Percentiles rank a stretch among this genome's conserved stretches.
These are phyloP conservation scores for Toxostoma redivivum DNA, from an alignment of 2,113 vertebrate genomes.

Conservation along the genomic window DNA sequence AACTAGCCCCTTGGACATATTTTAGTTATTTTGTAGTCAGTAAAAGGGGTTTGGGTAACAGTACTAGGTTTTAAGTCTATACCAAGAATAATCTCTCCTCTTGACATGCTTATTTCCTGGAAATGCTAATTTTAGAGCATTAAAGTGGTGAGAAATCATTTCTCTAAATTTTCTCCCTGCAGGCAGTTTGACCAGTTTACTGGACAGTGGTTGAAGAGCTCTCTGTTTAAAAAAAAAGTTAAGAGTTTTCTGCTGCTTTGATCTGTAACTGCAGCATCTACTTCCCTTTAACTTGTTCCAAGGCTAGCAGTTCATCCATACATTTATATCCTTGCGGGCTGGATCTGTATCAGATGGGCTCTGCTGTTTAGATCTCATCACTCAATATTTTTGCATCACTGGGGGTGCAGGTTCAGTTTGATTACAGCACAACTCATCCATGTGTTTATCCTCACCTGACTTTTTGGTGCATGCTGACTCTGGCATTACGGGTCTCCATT, in stretches of 20 bases:
- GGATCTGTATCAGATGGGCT: neutral
- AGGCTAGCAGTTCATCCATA: constrained; percentile 12
- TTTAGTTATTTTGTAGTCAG: neutral
- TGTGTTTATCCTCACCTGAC: neutral
- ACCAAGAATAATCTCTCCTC: neutral
- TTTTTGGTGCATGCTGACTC: neutral
- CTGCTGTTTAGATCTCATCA: neutral
- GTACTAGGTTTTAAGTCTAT: neutral
- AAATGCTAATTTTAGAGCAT: constrained; percentile 1
- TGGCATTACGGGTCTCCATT: neutral
- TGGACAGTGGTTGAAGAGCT: neutral
- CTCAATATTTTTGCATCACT: neutral
- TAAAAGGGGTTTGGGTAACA: neutral
- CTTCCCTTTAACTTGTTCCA: constrained; percentile 4
- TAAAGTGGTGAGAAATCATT: neutral
- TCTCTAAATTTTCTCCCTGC: neutral
- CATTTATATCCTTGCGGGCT: neutral
- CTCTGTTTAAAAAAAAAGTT: neutral
- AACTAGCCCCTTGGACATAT: neutral
- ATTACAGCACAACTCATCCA: neutral
- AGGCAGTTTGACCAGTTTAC: neutral
- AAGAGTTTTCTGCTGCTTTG: constrained; percentile 14
- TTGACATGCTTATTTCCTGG: neutral
- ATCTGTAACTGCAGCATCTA: neutral
- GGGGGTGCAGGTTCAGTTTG: neutral